Conservation (phyloP, 2,113 vertebrate genomes). For the Phrynocephalus versicolor region DNA sequence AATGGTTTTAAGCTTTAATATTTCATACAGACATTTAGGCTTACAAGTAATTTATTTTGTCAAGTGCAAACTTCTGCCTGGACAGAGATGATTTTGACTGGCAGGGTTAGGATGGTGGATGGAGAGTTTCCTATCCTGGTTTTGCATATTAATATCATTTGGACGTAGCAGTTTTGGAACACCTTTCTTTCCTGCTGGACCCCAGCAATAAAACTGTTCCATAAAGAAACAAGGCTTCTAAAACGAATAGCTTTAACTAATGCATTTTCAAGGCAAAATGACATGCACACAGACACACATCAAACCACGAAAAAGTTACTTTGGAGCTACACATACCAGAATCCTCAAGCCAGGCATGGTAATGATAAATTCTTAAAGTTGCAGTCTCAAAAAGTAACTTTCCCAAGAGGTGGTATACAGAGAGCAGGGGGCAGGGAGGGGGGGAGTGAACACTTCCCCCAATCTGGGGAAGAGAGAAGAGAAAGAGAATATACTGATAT, state of each 20-base stretch:
- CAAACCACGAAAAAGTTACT: too few relatives aligned
- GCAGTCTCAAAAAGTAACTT: too few relatives aligned
- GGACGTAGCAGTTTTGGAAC: slow-evolving; percentile 27
- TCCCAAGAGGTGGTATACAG: too few relatives aligned
- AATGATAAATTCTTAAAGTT: too few relatives aligned
- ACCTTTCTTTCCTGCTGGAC: slow-evolving; percentile 40
- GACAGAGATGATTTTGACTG: slow-evolving; percentile 65
- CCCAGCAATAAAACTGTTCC: slow-evolving; percentile 45
- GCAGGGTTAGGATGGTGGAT: slow-evolving; percentile 26
- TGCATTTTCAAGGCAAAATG: neutral
- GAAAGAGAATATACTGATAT: too few relatives aligned
- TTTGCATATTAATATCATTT: slow-evolving; percentile 64
- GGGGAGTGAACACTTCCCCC: too few relatives aligned
- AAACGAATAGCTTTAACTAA: slow-evolving; percentile 35
- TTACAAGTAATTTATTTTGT: slow-evolving; percentile 74
- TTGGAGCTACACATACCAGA: too few relatives aligned
- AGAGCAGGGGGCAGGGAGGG: too few relatives aligned
- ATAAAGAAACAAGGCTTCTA: slow-evolving; percentile 36
- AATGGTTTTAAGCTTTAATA: slow-evolving; percentile 75
- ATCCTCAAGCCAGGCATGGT: too few relatives aligned
- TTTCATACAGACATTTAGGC: slow-evolving; percentile 72
- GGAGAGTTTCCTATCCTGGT: slow-evolving; percentile 43
- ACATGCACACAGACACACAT: neutral
- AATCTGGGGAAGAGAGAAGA: too few relatives aligned
- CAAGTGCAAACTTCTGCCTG: slow-evolving; percentile 63